These are phyloP conservation scores for Cottoperca gobio DNA, from an alignment of 2,797 vertebrate species.

Conservation along the genomic window DNA sequence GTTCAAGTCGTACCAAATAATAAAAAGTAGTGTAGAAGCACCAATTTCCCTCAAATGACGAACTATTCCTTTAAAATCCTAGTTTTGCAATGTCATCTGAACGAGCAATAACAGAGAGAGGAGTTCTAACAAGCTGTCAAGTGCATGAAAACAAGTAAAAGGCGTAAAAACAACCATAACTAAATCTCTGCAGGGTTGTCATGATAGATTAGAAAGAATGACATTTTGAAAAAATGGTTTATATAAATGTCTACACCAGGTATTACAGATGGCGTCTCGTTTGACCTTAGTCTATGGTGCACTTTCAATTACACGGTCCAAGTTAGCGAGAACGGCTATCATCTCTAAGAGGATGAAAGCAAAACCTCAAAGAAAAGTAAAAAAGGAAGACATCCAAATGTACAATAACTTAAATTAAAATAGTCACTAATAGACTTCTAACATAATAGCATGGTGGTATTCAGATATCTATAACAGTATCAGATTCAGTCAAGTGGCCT, in stretches of 20 bases:
- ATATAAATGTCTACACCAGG: not conserved
- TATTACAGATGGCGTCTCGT: not conserved
- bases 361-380: not conserved
- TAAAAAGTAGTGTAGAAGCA: not conserved
- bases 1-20: not conserved
- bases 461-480: not conserved
- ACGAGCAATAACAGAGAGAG: not conserved
- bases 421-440: not conserved
- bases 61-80: not conserved
- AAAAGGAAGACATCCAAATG: not conserved
- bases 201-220: not conserved
- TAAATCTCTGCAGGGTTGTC: not conserved
- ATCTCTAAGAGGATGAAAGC: not conserved
- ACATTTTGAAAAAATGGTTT: not conserved
- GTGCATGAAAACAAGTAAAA: not conserved
- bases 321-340: not conserved
- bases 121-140: not conserved
- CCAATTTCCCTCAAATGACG: not conserved
- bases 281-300: not conserved
- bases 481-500: not conserved
- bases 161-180: not conserved
- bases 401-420: not conserved
- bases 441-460: not conserved
- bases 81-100: not conserved
- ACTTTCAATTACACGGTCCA: not conserved